Evolutionary conservation across 2,888 invertebrate genomes (phyloP), one percentile per base, ranked within the genome.

Genomic region (Kuschelorhynchus macadamiae): DNA sequence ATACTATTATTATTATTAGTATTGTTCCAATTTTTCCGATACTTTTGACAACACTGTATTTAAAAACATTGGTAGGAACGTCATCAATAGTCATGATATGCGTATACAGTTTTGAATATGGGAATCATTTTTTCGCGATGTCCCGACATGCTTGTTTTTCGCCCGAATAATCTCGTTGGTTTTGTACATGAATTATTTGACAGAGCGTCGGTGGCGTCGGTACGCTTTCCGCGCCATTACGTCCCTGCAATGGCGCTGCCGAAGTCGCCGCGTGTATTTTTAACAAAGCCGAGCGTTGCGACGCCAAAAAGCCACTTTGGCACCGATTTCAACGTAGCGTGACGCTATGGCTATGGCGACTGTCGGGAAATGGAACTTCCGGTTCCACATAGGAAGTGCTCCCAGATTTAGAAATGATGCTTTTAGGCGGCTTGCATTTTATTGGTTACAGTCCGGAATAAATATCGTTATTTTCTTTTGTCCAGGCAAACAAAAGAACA

Each of bases 361-460:
- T 53, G 68, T 52, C 68, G 59, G 68, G 68, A 68, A 68, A 68
- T 68, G 68, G 68, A 64, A 68, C 68, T 68, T 68, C 68, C 68
- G 61, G 63, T 64, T 68, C 53, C 67, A 53, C 30, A 65, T 41
- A 67, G 56, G 55, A 67, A 67, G 61, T 55, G 56, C 61, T 67
- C 56, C 61, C 53, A 47, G 60, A 66, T 66, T 53, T 65, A 33
- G 50, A 39, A 60, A 66, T 17, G 52, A 30, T 33, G 46, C 52
- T 53, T 60, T 59, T 49, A 32, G 42, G 17, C 42, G 56, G 17
- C 50, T 55, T 33, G 53, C 33, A 30, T 33, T 44, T 46, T 36
- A 62, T 62, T 52, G 62, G 53, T 39, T 33, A 39, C 33, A 14
- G 20, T 33, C 46, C 16, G 30, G 30, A 42, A 41, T 32, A 52